Base-by-base conservation (phyloP, 23 tunicate species). In the Ciona savignyi region DNA sequence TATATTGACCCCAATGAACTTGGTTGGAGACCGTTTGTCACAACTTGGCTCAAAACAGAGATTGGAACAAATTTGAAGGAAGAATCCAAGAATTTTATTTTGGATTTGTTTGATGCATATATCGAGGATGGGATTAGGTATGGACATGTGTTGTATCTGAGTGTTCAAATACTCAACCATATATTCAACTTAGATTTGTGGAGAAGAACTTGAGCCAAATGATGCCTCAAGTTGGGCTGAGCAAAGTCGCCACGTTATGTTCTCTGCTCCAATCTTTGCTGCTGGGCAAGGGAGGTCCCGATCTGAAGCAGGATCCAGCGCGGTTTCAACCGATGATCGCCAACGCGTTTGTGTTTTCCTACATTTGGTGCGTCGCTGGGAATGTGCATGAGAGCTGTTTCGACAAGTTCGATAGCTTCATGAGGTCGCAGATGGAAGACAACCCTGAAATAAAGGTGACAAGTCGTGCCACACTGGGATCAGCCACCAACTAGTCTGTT, bases 51-150 rank as follows among this genome's bases (percentile, higher is more conserved):
- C 25, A 80, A 78, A 25, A 81, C 75, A 49, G 65, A 85, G 60
- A 91, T 91, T 86, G 32, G 70, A 0, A 29, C 49, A 26, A 76
- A 76, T 29, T 23, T 91, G 0, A 85, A 80, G 42, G 91, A 84
- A 67, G 87, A 81, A 30, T 83, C 91, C 0, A 70, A 83, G 32
- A 63, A 95, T 60, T 95, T 33, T 75, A 76, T 95, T 63, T 31
- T 85, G 64, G 99, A 95, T 70, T 68, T 95, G 74, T 95, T 88
- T 34, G 99, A 95, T 68, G 99, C 99, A 23, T 95, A 95, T 60
- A 78, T 95, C n/a, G 99, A 95, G 76, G 99, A 95, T 72, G 99
- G 96, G 56, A 71, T 95, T 48, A 84, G 99, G 95, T 95, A 81
- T 27, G 26, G 3, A 6, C 9, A 42, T 42, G 56, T 42, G 56